phyloP scores from a whole-genome alignment of 2,113 vertebrate species.

The Desmodus rotundus region DNA sequence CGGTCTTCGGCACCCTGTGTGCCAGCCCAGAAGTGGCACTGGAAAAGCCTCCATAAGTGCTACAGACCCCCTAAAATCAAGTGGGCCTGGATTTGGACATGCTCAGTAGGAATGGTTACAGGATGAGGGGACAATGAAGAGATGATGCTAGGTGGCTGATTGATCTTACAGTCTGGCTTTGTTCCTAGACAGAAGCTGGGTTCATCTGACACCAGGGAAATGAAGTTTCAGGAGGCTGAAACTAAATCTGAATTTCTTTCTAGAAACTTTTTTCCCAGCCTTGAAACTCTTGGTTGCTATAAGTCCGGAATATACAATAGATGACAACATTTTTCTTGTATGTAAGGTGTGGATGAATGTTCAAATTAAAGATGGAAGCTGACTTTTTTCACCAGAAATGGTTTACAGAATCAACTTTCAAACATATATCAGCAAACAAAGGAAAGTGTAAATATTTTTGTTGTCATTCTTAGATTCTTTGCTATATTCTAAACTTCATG shows the following conservation, averaged over 20 bases:
- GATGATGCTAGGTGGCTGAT: background rate
- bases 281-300: background rate
- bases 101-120: background rate
- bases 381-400: background rate
- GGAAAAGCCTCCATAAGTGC: background rate
- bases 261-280: background rate
- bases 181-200: background rate
- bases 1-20: background rate
- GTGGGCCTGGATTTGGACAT: background rate
- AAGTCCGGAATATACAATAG: background rate
- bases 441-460: background rate
- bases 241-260: background rate
- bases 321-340: background rate
- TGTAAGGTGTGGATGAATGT: background rate
- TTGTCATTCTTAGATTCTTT: background rate
- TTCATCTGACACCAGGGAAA: background rate
- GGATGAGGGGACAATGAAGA: background rate
- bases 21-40: background rate
- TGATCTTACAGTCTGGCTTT: background rate
- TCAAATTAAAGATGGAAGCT: slow-evolving; percentile 10
- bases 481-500: background rate
- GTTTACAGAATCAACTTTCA: background rate
- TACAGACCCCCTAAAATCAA: background rate
- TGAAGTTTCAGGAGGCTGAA: background rate
- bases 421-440: background rate